These are phyloP conservation scores for Brachionus calyciflorus DNA, from an alignment of 1,140 invertebrate genomes.

Conservation along the genomic window DNA sequence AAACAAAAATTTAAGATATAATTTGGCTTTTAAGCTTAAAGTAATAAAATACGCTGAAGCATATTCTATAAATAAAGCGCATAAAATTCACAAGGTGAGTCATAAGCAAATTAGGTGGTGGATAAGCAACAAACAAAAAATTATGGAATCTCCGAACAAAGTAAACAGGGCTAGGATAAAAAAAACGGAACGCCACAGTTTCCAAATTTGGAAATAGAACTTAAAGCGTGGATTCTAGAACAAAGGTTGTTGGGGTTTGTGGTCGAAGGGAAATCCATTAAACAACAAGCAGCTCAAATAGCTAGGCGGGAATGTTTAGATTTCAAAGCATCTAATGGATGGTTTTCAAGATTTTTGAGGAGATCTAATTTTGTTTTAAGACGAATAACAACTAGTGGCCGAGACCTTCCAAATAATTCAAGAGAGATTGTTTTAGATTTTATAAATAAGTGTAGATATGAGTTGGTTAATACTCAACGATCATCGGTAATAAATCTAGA, in stretches of 20 bases:
- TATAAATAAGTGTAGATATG: not conserved
- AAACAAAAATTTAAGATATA: too few species aligned
- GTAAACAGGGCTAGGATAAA: not conserved
- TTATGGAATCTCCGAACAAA: too few species aligned
- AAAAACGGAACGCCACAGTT: not conserved
- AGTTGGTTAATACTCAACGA: not conserved
- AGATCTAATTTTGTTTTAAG: not conserved
- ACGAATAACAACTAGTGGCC: slow-evolving; percentile 1
- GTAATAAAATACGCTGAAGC: too few species aligned
- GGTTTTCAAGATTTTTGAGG: slow-evolving; percentile 1
- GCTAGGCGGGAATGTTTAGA: not conserved
- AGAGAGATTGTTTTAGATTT: not conserved
- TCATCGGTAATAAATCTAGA: not conserved
- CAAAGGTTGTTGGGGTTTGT: not conserved
- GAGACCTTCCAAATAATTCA: not conserved
- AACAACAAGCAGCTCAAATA: not conserved
- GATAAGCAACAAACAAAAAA: not conserved
- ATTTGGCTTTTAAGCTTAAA: too few species aligned
- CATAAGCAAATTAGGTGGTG: not conserved
- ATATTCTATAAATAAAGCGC: too few species aligned
- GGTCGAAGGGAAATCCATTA: not conserved
- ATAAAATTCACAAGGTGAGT: too few species aligned
- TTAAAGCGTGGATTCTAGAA: slow-evolving; percentile 5
- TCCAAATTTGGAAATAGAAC: slow-evolving; percentile 8
- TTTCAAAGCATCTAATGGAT: slow-evolving; percentile 10